Percentiles rank a stretch among this genome's conserved stretches.
These are phyloP conservation scores for Cheilosia grossa DNA, from an alignment of 2,888 invertebrate species.

Conservation along the genomic window DNA sequence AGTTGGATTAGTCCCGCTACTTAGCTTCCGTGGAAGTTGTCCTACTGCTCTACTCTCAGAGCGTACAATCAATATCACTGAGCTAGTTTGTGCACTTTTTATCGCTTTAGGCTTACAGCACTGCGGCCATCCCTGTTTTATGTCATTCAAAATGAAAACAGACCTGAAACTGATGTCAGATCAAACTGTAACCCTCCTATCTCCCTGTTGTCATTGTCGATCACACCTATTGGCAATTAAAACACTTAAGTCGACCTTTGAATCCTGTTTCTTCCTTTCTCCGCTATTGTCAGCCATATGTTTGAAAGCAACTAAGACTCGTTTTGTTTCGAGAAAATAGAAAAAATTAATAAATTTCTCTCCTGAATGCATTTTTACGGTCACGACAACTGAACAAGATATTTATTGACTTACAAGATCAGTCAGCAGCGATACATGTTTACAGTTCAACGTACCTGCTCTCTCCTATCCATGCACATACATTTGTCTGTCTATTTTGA, in stretches of 20 bases:
- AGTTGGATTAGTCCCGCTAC: no score
- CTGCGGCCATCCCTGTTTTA: no score
- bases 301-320: neutral
- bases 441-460: conserved; percentile 51
- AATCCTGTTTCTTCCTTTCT: neutral
- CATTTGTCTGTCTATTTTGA: conserved; percentile 6
- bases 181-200: neutral
- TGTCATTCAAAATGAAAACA: no score
- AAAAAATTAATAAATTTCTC: conserved; percentile 24
- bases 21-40: no score
- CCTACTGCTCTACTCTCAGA: no score
- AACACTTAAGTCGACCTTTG: neutral
- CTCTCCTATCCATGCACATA: neutral
- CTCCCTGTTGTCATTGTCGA: neutral
- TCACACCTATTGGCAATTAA: neutral
- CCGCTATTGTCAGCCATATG: neutral
- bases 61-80: no score
- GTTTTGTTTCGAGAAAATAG: neutral
- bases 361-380: neutral
- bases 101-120: no score
- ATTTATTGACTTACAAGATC: conserved; percentile 51
- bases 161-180: no score
- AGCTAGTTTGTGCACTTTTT: no score
- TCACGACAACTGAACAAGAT: conserved; percentile 28
- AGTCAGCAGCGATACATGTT: conserved; percentile 38